These are phyloP conservation scores for Bibio marci DNA, from an alignment of 2,888 invertebrate species.

Conservation along the genomic window DNA sequence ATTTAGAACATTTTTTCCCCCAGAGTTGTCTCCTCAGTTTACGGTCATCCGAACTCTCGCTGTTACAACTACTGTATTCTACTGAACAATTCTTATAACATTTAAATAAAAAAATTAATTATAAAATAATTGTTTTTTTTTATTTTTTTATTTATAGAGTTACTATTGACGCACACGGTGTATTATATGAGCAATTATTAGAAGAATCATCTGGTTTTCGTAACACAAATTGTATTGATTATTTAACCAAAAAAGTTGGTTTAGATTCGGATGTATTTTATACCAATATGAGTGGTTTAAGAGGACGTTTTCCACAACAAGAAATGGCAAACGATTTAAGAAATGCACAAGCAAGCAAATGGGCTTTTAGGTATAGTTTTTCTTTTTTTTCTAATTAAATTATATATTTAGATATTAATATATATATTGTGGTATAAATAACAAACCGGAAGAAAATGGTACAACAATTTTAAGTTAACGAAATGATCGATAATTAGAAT, in stretches of 20 bases:
- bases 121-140: not conserved
- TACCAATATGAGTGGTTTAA: conserved; percentile 28
- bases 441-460: too few species aligned
- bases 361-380: conserved; percentile 70
- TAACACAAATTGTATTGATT: conserved; percentile 77
- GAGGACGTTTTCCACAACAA: conserved; percentile 56
- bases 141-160: conserved; percentile 37
- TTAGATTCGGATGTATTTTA: conserved; percentile 19
- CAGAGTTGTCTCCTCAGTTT: too few species aligned
- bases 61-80: too few species aligned
- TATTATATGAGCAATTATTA: conserved; percentile 65
- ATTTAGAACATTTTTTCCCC: too few species aligned
- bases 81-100: too few species aligned
- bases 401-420: too few species aligned
- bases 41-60: too few species aligned
- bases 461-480: too few species aligned
- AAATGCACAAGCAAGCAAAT: conserved; percentile 80
- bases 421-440: too few species aligned
- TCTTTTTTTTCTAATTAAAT: too few species aligned
- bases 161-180: conserved; percentile 62
- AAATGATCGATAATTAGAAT: too few species aligned
- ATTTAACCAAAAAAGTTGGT: conserved; percentile 56
- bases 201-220: conserved; percentile 71
- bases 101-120: too few species aligned
- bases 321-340: conserved; percentile 74